Evolutionary conservation across 1,140 invertebrate species (phyloP), one percentile per base, ranked within the genome.

Genomic region (Brachionus rotundiformis): DNA sequence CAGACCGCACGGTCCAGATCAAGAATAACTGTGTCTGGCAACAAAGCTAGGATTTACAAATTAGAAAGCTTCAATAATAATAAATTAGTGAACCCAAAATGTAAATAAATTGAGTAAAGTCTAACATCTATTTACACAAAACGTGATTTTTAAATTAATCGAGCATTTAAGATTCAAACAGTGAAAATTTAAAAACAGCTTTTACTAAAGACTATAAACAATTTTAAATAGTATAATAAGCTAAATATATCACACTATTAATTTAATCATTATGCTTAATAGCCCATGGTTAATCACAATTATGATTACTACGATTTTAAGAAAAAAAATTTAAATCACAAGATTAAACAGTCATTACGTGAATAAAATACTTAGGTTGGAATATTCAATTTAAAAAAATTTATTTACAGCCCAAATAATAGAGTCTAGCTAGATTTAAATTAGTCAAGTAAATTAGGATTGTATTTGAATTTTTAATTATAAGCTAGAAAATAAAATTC

Each of bases 91-190:
- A 63, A 29, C 25, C 61, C 61, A 63, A 63, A 25, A 63, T 23
- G 47, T 19, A 54, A 54, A 63, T 29, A 63, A 63, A 63, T 29
- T 4, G 29, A 63, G 61, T 29, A 33, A 13, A 3, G 0, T 29
- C 61, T 63, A 63, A 63, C 61, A 63, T 63, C 61, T 63, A 63
- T 13, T 33, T 29, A 63, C 25, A 29, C n/a, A 31, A 63, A 29
- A 33, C 23, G 61, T 63, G 25, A 63, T 63, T 63, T 63, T 63
- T 27, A 23, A 39, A 39, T 39, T 54, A 2, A 13, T 63, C 61
- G 61, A 63, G 61, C 61, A 29, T 63, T 63, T n/a, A 13, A 29
- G 29, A 63, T 29, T 23, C 25, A 63, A 29, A 29, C 29, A 63
- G 25, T 33, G 29, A 63, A 63, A 63, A 63, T 63, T 29, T 29